Evolutionary conservation across 1,140 invertebrate genomes (phyloP), one percentile per base, ranked within the genome.

Genomic region (Cyclargus thomasi): DNA sequence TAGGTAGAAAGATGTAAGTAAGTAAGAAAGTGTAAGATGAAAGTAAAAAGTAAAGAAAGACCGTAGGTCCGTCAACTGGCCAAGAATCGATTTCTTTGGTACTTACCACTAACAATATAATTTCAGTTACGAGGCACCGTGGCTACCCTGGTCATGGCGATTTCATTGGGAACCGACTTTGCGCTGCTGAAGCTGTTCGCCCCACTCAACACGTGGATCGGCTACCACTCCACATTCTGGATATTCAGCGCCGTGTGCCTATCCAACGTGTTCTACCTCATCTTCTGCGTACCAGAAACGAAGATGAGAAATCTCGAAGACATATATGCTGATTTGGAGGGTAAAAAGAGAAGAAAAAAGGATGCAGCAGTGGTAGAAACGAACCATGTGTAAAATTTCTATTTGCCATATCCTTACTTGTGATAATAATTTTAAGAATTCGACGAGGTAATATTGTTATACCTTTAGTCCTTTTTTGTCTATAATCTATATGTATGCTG

Each of bases 291-390:
- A 1, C 95, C 95, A 3, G 95, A 96, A 80, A 96, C 95, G 0
- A 95, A 95, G 77, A 95, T 95, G 66, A 92, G 94, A 70, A 92
- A 86, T n/a, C 81, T 96, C 22, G 94, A 96, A 76, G 94, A 95
- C 74, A 95, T 96, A 53, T 90, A 90, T 65, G 78, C 81, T 0
- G 87, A 90, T 62, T 70, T 90, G 65, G 82, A 86, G 57, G 85
- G 85, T 16, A 87, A 76, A 36, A 83, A 78, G 53, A 77, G 64
- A 63, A 76, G 64, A 69, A 82, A 72, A 63, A 80, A 74, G 23
- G 66, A 63, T 16, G 67, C 76, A 53, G 57, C 68, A 18, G 70
- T 79, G 0, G 76, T 82, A 7, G 81, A 86, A 70, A 79, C 74
- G 7, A 81, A 84, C 65, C 77, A 85, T 67, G 82, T 83, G 5